These are phyloP conservation scores for Tipula unca DNA, from an alignment of 2,888 invertebrate species.

Conservation along the genomic window DNA sequence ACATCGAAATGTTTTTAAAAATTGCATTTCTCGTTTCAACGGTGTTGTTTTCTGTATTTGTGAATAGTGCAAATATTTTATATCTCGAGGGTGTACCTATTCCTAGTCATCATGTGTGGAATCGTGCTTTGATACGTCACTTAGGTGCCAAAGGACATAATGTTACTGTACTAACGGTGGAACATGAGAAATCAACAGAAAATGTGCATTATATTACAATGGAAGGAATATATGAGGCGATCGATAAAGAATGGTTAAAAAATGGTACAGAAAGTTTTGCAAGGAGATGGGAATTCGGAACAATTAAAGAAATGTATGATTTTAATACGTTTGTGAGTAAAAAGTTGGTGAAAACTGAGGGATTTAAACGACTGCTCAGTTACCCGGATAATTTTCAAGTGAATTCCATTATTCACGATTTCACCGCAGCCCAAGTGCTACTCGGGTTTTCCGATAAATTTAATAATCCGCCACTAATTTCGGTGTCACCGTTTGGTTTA, in stretches of 20 bases:
- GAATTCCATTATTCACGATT: constrained; percentile 16
- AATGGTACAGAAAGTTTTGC: constrained; percentile 19
- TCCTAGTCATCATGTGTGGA: constrained; percentile 24
- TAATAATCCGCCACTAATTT: constrained; percentile 17
- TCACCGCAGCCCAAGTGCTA: background rate
- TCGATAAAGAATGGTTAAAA: background rate
- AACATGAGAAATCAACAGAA: constrained; percentile 21
- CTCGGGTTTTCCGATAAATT: constrained; percentile 19
- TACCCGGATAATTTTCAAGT: constrained; percentile 18
- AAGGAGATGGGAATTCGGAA: background rate
- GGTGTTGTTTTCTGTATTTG: background rate
- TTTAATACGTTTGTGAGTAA: constrained; percentile 20
- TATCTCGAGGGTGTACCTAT: constrained; percentile 22
- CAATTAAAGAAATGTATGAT: constrained; percentile 22
- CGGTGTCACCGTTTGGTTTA: constrained; percentile 20
- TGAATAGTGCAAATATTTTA: constrained; percentile 23
- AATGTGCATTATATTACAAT: constrained; percentile 24
- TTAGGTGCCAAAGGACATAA: constrained; percentile 22
- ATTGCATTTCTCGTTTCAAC: background rate
- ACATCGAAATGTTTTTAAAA: background rate
- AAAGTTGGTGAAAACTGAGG: constrained; percentile 17
- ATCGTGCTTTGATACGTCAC: constrained; percentile 22
- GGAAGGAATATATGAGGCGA: constrained; percentile 23
- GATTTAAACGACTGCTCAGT: constrained; percentile 15
- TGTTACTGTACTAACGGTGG: constrained; percentile 23